Conservation (phyloP, 2,797 vertebrate species). For the Pipistrellus pipistrellus region DNA sequence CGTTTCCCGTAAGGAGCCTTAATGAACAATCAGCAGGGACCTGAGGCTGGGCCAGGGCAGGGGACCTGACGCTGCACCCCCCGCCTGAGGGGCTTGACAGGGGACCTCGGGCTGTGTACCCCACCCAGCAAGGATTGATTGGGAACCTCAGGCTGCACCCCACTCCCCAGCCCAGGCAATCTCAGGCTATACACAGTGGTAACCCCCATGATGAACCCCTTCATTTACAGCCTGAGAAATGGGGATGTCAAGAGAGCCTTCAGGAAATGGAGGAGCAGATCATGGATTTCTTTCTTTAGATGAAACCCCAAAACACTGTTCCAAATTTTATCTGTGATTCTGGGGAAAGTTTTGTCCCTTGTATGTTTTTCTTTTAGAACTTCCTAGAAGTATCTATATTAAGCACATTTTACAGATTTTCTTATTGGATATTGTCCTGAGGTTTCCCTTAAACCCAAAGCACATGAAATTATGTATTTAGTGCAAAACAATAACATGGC, state of each 20-base stretch:
- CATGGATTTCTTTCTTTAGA: background rate
- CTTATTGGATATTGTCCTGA: background rate
- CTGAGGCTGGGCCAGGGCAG: too few relatives aligned
- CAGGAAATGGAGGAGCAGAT: conserved; percentile 66
- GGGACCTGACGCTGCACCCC: too few relatives aligned
- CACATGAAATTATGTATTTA: background rate
- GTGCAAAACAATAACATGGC: background rate
- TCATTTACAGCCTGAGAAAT: conserved; percentile 81
- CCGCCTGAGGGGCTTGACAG: too few relatives aligned
- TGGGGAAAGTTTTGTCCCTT: background rate
- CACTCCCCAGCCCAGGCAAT: too few relatives aligned
- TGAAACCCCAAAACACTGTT: conserved; percentile 36
- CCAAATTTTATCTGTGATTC: background rate
- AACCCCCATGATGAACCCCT: conserved; percentile 70
- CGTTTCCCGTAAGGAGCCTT: too few relatives aligned
- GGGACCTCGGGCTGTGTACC: too few relatives aligned
- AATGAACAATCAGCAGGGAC: too few relatives aligned
- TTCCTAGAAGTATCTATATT: conserved; percentile 27
- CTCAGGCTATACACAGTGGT: conserved; percentile 43
- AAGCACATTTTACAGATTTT: background rate
- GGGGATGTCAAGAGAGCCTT: conserved; percentile 69
- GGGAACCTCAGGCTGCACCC: too few relatives aligned
- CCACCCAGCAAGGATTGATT: too few relatives aligned
- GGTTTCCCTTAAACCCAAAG: background rate
- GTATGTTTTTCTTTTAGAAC: background rate